Evolutionary conservation across 2,888 invertebrate species (phyloP).

Genomic region (Choreutis nemorana): DNA sequence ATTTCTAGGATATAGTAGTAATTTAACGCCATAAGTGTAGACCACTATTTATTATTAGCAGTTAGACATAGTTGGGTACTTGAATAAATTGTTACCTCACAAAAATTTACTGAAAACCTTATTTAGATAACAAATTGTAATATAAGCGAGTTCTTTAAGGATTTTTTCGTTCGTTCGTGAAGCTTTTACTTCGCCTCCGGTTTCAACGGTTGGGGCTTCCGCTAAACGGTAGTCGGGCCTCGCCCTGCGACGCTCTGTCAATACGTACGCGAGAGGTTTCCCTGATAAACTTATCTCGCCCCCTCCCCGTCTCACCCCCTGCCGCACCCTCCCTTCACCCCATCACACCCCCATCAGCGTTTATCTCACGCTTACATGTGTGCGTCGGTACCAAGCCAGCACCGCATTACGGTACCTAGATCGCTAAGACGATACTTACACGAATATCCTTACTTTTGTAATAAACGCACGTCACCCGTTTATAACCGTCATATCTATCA

Average conservation of each 20-base stretch:
- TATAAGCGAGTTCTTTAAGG: too few species aligned
- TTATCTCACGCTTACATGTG: constrained; percentile 59
- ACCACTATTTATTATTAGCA: too few species aligned
- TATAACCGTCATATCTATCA: too few species aligned
- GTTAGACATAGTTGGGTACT: too few species aligned
- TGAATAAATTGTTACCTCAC: too few species aligned
- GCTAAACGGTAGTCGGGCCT: constrained; percentile 59
- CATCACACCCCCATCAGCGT: constrained; percentile 23
- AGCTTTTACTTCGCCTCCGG: constrained; percentile 36
- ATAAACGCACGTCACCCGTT: too few species aligned
- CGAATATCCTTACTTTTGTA: constrained; percentile 6
- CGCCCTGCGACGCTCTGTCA: constrained; percentile 59
- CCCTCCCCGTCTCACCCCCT: constrained; percentile 17
- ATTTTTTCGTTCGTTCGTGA: constrained; percentile 20
- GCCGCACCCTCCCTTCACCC: constrained; percentile 24
- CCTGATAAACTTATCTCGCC: constrained; percentile 60
- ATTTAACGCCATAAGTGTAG: too few species aligned
- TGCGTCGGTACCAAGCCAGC: constrained; percentile 22
- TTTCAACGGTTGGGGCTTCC: constrained; percentile 49
- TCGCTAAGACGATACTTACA: too few species aligned
- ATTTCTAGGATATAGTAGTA: too few species aligned
- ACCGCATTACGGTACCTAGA: constrained; percentile 32
- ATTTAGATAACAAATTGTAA: too few species aligned
- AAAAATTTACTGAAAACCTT: too few species aligned
- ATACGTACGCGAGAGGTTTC: constrained; percentile 62